These are phyloP conservation scores for Rhopalosiphum padi DNA, from an alignment of 1,140 invertebrate species.

Conservation along the genomic window DNA sequence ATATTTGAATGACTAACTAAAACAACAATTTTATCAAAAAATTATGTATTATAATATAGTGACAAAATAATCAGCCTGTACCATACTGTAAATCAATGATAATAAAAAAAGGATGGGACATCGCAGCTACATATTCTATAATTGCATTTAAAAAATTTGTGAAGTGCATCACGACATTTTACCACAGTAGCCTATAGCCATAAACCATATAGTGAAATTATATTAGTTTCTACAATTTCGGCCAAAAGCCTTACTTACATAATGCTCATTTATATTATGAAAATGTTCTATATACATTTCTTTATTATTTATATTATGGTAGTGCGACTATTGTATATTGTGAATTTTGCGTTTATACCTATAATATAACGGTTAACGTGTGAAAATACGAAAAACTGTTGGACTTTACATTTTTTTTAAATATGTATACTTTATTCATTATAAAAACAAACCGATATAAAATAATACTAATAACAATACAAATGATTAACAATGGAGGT, in stretches of 20 bases:
- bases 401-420: background rate
- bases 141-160: background rate
- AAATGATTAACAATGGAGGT: background rate
- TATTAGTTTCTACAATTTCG: background rate
- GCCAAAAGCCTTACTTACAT: background rate
- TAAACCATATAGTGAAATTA: too few species aligned
- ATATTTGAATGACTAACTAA: background rate
- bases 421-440: background rate
- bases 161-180: background rate
- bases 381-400: background rate
- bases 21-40: background rate
- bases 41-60: background rate
- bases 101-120: background rate
- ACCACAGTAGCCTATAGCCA: too few species aligned
- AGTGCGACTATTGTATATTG: background rate
- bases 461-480: background rate
- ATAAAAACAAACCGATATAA: background rate
- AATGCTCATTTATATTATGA: too few species aligned
- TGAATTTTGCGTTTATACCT: background rate
- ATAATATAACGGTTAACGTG: background rate
- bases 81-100: too few species aligned
- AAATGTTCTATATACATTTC: too few species aligned
- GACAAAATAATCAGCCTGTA: background rate
- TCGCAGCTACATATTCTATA: background rate
- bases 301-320: too few species aligned